phyloP scores from a whole-genome alignment of 2,797 vertebrate species.

The Peromyscus attwateri region DNA sequence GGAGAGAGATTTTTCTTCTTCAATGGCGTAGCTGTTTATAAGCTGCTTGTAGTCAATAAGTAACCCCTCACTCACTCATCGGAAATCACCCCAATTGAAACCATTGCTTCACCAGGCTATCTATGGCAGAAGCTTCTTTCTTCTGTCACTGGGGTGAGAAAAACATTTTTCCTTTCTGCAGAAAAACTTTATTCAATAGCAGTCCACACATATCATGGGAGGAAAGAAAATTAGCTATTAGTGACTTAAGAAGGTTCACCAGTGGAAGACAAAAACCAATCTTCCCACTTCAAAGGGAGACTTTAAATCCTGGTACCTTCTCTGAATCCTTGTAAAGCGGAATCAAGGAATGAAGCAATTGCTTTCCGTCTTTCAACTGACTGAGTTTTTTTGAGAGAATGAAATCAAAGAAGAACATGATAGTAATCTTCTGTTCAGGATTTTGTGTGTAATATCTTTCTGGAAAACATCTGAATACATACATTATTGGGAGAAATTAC shows the following conservation, averaged over 20 bases:
- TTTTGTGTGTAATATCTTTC: slow-evolving; percentile 64
- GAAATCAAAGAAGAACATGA: slow-evolving; percentile 62
- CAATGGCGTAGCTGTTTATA: neutral
- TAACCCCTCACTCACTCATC: neutral
- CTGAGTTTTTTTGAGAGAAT: slow-evolving; percentile 23
- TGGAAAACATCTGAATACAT: slow-evolving; percentile 55
- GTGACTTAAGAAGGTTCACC: slow-evolving; percentile 74
- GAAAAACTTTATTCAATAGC: neutral
- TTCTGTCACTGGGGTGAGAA: neutral
- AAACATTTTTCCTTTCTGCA: neutral
- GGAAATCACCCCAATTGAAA: neutral
- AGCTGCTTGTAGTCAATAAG: neutral
- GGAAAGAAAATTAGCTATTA: slow-evolving; percentile 67
- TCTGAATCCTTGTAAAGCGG: slow-evolving; percentile 67
- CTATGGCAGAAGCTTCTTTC: neutral
- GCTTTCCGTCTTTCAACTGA: slow-evolving; percentile 69
- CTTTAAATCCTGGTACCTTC: slow-evolving; percentile 68
- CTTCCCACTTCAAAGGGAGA: slow-evolving; percentile 73
- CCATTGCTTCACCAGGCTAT: neutral
- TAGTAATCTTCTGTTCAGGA: neutral
- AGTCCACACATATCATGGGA: neutral
- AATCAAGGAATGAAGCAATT: slow-evolving; percentile 71
- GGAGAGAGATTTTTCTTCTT: neutral
- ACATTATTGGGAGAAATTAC: slow-evolving; percentile 46
- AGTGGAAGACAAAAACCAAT: slow-evolving; percentile 69